Evolutionary conservation across 2,113 vertebrate genomes (phyloP).

Genomic region (Sinosuthora webbiana): DNA sequence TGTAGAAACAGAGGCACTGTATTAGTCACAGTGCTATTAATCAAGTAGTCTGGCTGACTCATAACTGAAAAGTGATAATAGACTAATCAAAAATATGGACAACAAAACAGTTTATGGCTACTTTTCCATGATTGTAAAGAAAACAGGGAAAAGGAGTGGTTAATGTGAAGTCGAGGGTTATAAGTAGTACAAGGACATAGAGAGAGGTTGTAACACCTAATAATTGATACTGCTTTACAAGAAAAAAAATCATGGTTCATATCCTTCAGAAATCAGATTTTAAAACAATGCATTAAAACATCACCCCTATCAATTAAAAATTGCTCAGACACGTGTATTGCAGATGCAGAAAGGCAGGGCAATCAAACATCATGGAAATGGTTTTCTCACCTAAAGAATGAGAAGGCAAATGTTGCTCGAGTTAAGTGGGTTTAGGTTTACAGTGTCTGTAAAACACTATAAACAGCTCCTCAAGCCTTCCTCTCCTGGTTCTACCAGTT

Average conservation of each 20-base stretch:
- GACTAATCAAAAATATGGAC: neutral
- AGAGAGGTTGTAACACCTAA: neutral
- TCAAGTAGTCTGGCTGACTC: constrained; percentile 62
- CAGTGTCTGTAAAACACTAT: neutral
- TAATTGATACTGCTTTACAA: neutral
- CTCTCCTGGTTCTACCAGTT: neutral
- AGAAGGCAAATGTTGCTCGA: neutral
- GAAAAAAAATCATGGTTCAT: neutral
- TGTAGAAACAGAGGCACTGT: neutral
- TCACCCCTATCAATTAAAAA: neutral
- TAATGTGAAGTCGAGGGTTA: neutral
- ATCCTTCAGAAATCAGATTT: neutral
- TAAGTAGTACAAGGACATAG: neutral
- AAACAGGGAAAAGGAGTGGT: neutral
- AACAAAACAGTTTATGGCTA: constrained; percentile 2
- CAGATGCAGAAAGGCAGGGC: neutral
- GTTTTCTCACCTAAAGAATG: neutral
- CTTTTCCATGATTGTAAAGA: constrained; percentile 42
- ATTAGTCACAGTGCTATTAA: constrained; percentile 50
- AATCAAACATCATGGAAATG: rapidly evolving
- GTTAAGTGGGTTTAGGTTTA: neutral
- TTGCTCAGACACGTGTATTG: neutral
- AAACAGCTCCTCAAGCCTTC: neutral
- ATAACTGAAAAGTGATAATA: constrained; percentile 48
- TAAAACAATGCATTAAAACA: neutral